A percentile compares a stretch with the other conserved stretches of the same genome.
Evolutionary conservation across 2,888 invertebrate genomes (phyloP).

Genomic region (Pasiphila rectangulata): DNA sequence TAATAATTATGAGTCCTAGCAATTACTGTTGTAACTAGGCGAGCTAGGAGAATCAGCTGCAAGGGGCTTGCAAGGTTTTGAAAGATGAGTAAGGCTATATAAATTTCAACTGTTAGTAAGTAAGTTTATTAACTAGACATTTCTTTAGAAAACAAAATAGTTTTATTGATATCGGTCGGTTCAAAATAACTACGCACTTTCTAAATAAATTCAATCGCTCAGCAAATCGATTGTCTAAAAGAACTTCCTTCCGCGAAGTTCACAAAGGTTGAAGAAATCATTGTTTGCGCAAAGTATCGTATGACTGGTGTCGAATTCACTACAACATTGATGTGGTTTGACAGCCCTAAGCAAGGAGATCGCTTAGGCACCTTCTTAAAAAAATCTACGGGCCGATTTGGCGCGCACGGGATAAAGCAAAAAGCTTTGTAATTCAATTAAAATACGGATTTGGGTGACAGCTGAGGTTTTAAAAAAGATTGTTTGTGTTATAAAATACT

Average conservation of each 20-base stretch:
- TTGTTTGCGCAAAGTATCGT: conserved; percentile 61
- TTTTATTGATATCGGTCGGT: neutral
- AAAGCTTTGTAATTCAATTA: conserved; percentile 23
- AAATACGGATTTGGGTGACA: conserved; percentile 5
- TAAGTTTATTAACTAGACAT: too few species aligned
- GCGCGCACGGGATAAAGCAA: conserved; percentile 35
- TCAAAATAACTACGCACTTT: neutral
- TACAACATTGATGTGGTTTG: conserved; percentile 40
- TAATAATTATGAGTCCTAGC: conserved; percentile 57
- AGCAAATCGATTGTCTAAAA: conserved; percentile 31
- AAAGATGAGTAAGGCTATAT: neutral
- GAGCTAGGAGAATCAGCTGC: conserved; percentile 9
- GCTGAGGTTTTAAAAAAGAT: neutral
- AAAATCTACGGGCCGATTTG: conserved; percentile 23
- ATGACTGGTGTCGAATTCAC: conserved; percentile 60
- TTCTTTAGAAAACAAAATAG: too few species aligned
- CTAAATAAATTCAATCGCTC: conserved; percentile 28
- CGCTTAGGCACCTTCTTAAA: neutral
- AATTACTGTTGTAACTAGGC: conserved; percentile 23
- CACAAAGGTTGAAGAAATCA: conserved; percentile 25
- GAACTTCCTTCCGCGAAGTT: conserved; percentile 69
- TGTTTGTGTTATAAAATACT: too few species aligned
- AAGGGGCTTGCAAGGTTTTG: neutral
- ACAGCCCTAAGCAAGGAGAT: conserved; percentile 32
- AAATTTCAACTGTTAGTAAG: neutral